A percentile compares a stretch with the other conserved stretches of the same genome.
Conservation (phyloP, 2,797 vertebrate genomes). For the Oophaga sylvatica region DNA sequence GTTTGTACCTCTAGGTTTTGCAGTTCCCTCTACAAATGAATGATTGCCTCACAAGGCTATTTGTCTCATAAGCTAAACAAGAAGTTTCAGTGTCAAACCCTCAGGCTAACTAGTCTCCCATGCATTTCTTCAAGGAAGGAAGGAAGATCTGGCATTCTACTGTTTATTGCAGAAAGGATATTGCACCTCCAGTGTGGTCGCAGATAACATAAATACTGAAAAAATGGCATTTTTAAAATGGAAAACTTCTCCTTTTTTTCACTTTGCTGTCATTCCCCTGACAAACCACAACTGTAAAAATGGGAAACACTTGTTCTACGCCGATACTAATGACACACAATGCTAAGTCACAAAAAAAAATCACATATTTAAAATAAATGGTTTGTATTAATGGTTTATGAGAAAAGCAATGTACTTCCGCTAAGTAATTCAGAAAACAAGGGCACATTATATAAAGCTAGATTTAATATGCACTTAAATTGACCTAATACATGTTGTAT, state of each 20-base stretch:
- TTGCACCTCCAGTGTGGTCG: conserved; percentile 26
- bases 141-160: conserved; percentile 15
- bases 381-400: not conserved
- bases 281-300: conserved; percentile 51
- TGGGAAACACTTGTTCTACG: conserved; percentile 27
- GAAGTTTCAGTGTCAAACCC: conserved; percentile 28
- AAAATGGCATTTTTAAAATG: conserved; percentile 49
- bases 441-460: not conserved
- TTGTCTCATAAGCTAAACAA: conserved; percentile 41
- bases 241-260: conserved; percentile 52
- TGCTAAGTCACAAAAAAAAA: conserved; percentile 43
- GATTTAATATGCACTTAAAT: not conserved
- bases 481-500: not conserved
- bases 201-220: conserved; percentile 27
- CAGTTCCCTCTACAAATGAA: conserved; percentile 28
- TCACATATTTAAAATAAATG: not conserved
- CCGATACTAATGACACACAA: conserved; percentile 13
- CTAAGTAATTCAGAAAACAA: not conserved
- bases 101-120: conserved; percentile 45
- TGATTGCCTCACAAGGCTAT: not conserved
- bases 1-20: conserved; percentile 17
- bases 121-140: conserved; percentile 47
- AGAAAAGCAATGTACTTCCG: not conserved
- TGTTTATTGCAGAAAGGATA: conserved; percentile 41
- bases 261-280: conserved; percentile 42